Conservation (phyloP, 2,888 invertebrate genomes). For the Zele albiditarsus region DNA sequence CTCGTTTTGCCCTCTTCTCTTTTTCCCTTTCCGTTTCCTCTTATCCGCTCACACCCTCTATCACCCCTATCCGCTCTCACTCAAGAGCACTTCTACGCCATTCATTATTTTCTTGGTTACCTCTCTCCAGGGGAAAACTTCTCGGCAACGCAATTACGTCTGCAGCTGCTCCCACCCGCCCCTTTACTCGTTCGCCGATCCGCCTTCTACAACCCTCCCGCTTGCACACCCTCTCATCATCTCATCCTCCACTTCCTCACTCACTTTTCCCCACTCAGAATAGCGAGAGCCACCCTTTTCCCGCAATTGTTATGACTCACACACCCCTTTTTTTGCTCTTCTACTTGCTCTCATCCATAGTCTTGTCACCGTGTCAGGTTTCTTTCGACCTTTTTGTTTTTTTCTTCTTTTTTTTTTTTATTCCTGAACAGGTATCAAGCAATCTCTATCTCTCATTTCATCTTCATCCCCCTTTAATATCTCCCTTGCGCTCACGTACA, state of each 20-base stretch:
- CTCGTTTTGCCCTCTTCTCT: constrained; percentile 1
- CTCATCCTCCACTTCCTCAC: constrained; percentile 31
- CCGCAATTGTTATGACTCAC: constrained; percentile 45
- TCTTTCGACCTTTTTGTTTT: constrained; percentile 27
- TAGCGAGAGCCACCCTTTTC: constrained; percentile 33
- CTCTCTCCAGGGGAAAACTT: constrained; percentile 69
- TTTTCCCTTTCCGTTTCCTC: background rate
- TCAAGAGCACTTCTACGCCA: constrained; percentile 54
- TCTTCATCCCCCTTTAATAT: constrained; percentile 42
- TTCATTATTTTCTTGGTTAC: constrained; percentile 72
- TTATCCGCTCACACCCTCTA: constrained; percentile 14
- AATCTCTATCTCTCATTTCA: constrained; percentile 29
- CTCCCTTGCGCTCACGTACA: constrained; percentile 69
- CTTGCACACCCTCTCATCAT: constrained; percentile 44
- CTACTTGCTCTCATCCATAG: constrained; percentile 31
- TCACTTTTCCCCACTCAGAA: constrained; percentile 30
- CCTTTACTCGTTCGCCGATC: constrained; percentile 46
- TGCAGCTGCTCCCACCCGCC: constrained; percentile 57
- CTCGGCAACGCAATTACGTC: constrained; percentile 71
- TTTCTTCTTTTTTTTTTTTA: background rate
- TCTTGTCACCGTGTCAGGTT: constrained; percentile 27
- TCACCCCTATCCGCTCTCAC: constrained; percentile 23
- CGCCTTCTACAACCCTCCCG: constrained; percentile 43
- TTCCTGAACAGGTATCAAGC: background rate
- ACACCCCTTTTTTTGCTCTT: constrained; percentile 35